Conservation (phyloP, 2,113 vertebrate genomes). For the Chitala chitala region DNA sequence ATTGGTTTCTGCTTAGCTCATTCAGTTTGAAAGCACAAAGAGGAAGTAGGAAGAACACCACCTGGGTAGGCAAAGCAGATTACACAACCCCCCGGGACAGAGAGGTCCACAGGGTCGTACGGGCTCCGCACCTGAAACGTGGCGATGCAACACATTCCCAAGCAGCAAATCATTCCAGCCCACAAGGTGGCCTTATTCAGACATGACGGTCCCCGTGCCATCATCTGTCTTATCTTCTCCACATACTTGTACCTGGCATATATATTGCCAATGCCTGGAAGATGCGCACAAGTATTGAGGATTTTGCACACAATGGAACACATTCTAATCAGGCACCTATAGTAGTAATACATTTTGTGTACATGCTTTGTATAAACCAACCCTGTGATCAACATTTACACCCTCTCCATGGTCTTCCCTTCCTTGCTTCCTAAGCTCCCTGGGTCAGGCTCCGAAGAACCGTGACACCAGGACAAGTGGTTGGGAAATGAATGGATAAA, state of each 20-base stretch:
- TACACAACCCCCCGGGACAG: not conserved
- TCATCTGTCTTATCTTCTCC: conserved; percentile 65
- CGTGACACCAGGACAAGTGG: no score
- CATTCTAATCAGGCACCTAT: no score
- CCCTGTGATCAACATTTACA: no score
- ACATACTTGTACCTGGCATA: conserved; percentile 80
- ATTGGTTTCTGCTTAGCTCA: not conserved
- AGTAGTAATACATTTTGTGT: no score
- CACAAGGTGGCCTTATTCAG: conserved; percentile 66
- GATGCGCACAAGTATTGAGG: not conserved
- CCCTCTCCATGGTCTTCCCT: no score
- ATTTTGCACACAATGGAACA: no score
- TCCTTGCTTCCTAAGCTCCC: no score
- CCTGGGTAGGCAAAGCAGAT: not conserved
- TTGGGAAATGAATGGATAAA: no score
- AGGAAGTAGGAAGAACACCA: not conserved
- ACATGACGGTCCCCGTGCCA: conserved; percentile 22
- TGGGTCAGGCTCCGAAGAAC: no score
- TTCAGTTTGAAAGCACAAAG: not conserved
- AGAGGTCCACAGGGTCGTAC: not conserved
- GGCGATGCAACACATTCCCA: conserved; percentile 84
- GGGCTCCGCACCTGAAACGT: conserved; percentile 79
- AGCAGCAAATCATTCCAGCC: conserved; percentile 70
- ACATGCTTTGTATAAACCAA: no score
- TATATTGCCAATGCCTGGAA: conserved; percentile 75